Conservation (phyloP, 2,113 vertebrate genomes). For the Cephalopterus ornatus region DNA sequence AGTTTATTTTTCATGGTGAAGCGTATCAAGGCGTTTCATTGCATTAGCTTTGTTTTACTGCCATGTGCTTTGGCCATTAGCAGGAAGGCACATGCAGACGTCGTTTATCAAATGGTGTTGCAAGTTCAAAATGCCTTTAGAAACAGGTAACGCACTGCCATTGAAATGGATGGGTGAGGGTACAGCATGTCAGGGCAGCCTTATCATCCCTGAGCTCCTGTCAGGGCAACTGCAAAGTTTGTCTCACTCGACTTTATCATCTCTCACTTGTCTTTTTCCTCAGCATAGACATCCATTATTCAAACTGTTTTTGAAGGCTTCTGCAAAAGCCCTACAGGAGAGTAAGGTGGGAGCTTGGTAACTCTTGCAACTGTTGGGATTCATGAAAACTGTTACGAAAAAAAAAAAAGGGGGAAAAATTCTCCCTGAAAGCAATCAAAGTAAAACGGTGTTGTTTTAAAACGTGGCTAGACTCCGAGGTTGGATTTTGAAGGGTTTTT, state of each 20-base stretch:
- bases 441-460: neutral
- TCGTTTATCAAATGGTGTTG: neutral
- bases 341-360: neutral
- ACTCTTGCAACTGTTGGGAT: neutral
- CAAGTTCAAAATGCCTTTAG: neutral
- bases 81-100: fast-evolving
- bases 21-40: neutral
- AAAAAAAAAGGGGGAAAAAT: neutral
- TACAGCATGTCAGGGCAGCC: neutral
- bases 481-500: neutral
- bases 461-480: fast-evolving
- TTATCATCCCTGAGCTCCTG: neutral
- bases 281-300: neutral
- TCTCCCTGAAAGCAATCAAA: neutral
- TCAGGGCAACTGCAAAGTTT: neutral
- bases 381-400: neutral
- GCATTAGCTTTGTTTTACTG: neutral
- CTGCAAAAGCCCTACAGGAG: neutral
- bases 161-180: neutral
- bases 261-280: neutral
- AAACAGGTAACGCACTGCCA: fast-evolving
- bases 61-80: neutral
- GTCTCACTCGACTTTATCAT: neutral
- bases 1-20: neutral
- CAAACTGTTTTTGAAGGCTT: neutral